Base-by-base conservation (phyloP, 2,888 invertebrate genomes). In the Luperina nickerlii region DNA sequence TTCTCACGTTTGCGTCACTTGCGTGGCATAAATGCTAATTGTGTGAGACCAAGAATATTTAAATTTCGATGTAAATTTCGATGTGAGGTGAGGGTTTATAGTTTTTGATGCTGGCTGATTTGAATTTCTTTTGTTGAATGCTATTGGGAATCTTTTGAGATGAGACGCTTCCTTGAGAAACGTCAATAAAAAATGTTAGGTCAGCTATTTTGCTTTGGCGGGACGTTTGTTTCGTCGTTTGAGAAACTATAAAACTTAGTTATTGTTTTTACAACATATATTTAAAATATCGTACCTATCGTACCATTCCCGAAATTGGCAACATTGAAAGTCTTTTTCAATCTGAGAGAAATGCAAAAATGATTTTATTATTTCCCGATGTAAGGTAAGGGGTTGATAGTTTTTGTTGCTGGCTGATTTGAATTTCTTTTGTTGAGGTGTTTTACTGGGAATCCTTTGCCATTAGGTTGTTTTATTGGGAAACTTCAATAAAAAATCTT, bases 1-100 rank as follows among this genome's bases (percentile, higher is more conserved):
- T 95, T 96, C 95, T 94, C 96, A 95, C 94, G 95, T 89, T 90
- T 85, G 83, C 84, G 5, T 20, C 63, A 38, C 63, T 60, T 48
- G 54, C 84, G 79, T 88, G 89, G 85, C 85, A 89, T 94, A 95
- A 6, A 38, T 96, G 95, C 92, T 92, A 95, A 95, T 94, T 85
- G 66, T 83, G 84, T 85, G 86, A 86, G 74, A 68, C 45, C 42
- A 24, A 18, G 60, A 76, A 81, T 87, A 87, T 89, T 88, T 66
- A 72, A 86, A 86, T 89, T 81, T 79, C 20, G 57, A 32, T 9
- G 68, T 66, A 72, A 86, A 86, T 89, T 81, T 79, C 20, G 57
- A 32, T 9, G 68, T 18, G 20, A 60, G 42, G n/a, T 38, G 57
- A 68, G 77, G 74, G 78, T 77, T 82, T 45, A 68, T 62, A 73